Evolutionary conservation across 2,888 invertebrate species (phyloP).

Genomic region (Eupithecia centaureata): DNA sequence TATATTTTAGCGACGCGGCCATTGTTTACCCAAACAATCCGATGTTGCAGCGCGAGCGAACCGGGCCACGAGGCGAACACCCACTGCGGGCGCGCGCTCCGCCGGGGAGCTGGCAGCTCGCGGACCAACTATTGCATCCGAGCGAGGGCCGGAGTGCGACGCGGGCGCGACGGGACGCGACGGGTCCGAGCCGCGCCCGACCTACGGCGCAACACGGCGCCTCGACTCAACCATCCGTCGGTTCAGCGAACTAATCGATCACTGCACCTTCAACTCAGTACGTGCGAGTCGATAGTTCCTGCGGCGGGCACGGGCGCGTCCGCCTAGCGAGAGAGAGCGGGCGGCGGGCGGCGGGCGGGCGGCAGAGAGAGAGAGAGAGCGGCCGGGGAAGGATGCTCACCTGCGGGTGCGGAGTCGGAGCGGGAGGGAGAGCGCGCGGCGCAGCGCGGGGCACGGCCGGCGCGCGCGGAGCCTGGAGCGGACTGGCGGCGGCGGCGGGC

Average conservation of each 20-base stretch:
- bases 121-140: no score
- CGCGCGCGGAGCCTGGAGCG: no score
- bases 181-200: no score
- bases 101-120: no score
- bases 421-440: not conserved
- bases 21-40: not conserved
- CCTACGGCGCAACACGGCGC: not conserved
- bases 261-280: not conserved
- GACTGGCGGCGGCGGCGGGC: constrained; percentile 42
- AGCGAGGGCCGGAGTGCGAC: no score
- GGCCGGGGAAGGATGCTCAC: not conserved
- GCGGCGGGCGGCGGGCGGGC: not conserved
- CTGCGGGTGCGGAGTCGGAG: constrained; percentile 3
- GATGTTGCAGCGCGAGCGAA: not conserved
- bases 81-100: no score
- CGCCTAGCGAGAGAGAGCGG: not conserved
- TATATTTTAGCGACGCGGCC: not conserved
- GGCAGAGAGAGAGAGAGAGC: not conserved
- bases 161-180: no score
- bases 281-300: no score
- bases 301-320: not conserved
- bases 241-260: not conserved
- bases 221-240: not conserved
- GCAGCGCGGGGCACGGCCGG: not conserved
- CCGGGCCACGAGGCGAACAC: no score